Evolutionary conservation across 2,888 invertebrate genomes (phyloP).

Genomic region (Neoscelio sp.): DNA sequence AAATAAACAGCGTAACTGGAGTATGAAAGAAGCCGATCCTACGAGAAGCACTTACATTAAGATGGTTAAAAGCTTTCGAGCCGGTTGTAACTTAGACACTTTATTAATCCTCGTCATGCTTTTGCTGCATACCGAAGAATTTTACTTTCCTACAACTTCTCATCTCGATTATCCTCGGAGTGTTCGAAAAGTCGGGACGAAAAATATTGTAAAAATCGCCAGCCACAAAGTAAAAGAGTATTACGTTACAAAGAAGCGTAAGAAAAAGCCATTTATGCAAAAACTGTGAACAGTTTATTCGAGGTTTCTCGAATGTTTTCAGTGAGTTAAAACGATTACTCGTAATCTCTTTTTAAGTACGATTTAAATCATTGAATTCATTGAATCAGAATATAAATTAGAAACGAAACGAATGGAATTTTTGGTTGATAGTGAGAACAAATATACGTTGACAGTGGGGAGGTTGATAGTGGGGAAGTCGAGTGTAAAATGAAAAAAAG

Average conservation of each 20-base stretch:
- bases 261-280: neutral
- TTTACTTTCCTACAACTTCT: slow-evolving; percentile 54
- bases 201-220: neutral
- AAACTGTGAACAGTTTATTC: too few species aligned
- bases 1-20: slow-evolving; percentile 65
- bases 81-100: slow-evolving; percentile 63
- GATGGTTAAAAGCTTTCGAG: slow-evolving; percentile 64
- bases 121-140: slow-evolving; percentile 56
- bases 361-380: too few species aligned
- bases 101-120: slow-evolving; percentile 64
- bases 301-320: too few species aligned
- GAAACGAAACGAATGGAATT: too few species aligned
- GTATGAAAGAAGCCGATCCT: slow-evolving; percentile 64
- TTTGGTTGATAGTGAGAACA: too few species aligned
- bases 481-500: too few species aligned
- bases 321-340: too few species aligned
- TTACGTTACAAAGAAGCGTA: neutral
- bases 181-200: slow-evolving; percentile 14
- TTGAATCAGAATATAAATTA: too few species aligned
- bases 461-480: too few species aligned
- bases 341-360: too few species aligned
- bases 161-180: slow-evolving; percentile 48
- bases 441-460: too few species aligned
- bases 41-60: slow-evolving; percentile 61
- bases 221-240: slow-evolving; percentile 1